Percentiles rank a stretch among this genome's conserved stretches.
phyloP scores from a whole-genome alignment of 2,113 vertebrate species.

The Indri indri region DNA sequence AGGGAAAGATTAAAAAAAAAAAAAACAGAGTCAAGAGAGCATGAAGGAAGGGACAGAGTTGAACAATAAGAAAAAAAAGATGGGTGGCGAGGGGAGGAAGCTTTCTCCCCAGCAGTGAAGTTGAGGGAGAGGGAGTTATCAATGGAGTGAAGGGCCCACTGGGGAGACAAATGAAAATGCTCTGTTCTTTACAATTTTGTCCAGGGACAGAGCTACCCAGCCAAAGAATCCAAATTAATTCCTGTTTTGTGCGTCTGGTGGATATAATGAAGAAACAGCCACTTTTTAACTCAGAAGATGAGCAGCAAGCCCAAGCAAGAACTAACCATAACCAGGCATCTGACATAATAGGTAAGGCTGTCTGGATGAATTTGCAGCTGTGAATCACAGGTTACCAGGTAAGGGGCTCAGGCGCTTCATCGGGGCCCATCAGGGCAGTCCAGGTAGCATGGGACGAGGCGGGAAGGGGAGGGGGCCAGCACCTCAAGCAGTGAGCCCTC shows the following conservation, averaged over 20 bases:
- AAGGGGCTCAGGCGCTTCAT: background rate
- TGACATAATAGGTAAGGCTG: conserved; percentile 57
- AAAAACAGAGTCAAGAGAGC: no score
- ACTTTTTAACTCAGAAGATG: background rate
- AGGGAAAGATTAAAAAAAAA: no score
- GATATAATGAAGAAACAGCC: conserved; percentile 62
- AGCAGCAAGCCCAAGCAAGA: background rate
- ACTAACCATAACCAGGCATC: accelerated
- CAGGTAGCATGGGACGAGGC: background rate
- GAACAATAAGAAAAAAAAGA: no score
- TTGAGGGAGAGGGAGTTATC: no score
- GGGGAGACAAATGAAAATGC: background rate
- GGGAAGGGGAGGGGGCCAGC: background rate
- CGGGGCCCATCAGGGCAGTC: accelerated
- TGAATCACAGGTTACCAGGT: background rate
- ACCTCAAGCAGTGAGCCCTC: no score
- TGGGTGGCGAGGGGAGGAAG: no score
- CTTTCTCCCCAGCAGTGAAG: no score
- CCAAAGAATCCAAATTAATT: background rate
- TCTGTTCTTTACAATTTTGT: background rate
- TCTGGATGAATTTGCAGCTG: background rate
- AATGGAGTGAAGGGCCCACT: no score
- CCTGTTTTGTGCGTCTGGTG: background rate
- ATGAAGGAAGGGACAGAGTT: no score
- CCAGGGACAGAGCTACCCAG: background rate